phyloP scores from a whole-genome alignment of 2,888 invertebrate species.

The Thumatha senex region DNA sequence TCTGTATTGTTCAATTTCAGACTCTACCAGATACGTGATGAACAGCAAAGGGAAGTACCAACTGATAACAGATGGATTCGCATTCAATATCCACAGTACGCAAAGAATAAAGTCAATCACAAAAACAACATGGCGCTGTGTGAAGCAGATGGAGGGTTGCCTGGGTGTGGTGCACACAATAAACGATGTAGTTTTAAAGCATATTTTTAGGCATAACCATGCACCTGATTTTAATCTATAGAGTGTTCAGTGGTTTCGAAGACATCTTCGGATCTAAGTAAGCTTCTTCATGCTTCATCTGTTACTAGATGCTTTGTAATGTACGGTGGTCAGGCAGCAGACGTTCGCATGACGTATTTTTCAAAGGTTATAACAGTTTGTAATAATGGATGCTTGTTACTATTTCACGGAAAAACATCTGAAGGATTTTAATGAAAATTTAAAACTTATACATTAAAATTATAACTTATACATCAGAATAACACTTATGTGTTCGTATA shows the following conservation, averaged over 20 bases:
- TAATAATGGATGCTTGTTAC: too few species aligned
- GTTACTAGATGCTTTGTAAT: too few species aligned
- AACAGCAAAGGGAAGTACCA: slow-evolving; percentile 23
- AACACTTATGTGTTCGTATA: too few species aligned
- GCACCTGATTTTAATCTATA: slow-evolving; percentile 8
- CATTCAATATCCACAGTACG: slow-evolving; percentile 19
- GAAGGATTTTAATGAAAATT: too few species aligned
- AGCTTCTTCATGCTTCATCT: too few species aligned
- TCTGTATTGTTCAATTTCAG: slow-evolving; percentile 13
- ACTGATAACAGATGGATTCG: slow-evolving; percentile 16
- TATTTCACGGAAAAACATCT: too few species aligned
- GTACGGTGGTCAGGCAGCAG: too few species aligned
- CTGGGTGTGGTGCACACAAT: slow-evolving; percentile 12
- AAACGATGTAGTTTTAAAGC: slow-evolving; percentile 7
- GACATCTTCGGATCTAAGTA: too few species aligned
- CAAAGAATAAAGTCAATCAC: not conserved
- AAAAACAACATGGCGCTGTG: slow-evolving; percentile 31
- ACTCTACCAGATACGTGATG: slow-evolving; percentile 1
- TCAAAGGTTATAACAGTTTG: too few species aligned
- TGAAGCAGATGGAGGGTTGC: slow-evolving; percentile 23
- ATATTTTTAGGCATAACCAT: slow-evolving; percentile 15
- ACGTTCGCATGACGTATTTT: too few species aligned
- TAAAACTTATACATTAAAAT: too few species aligned
- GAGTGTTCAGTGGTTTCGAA: not conserved
- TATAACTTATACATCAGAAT: too few species aligned